Conservation (phyloP, 1,140 invertebrate species). For the Ladona fulva region DNA sequence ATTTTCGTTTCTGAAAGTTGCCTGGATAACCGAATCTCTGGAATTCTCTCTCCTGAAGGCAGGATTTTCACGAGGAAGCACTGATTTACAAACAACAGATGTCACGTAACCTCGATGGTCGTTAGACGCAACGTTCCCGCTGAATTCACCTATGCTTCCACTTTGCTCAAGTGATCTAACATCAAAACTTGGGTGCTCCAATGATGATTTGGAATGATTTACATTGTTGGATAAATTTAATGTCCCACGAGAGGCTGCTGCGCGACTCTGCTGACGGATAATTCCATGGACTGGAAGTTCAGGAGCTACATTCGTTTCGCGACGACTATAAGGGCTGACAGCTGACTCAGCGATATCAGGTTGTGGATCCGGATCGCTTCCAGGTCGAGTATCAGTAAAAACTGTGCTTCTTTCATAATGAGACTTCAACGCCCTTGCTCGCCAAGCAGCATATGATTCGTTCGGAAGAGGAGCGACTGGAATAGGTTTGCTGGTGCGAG, state of each 20-base stretch:
- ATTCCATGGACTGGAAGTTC: background rate
- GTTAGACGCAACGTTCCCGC: background rate
- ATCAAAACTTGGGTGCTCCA: background rate
- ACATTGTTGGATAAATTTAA: too few relatives aligned
- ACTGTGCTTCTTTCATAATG: background rate
- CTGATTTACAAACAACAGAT: background rate
- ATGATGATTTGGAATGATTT: too few relatives aligned
- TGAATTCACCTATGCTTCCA: background rate
- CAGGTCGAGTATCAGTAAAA: background rate
- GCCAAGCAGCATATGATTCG: background rate
- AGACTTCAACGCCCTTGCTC: background rate
- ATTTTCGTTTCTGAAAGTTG: background rate
- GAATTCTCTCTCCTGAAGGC: background rate
- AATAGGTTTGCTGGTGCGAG: background rate
- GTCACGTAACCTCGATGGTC: background rate
- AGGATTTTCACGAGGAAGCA: background rate
- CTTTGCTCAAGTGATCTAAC: background rate
- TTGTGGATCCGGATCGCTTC: background rate
- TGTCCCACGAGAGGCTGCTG: too few relatives aligned
- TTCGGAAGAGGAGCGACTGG: background rate
- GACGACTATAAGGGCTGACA: background rate
- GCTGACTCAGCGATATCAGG: background rate
- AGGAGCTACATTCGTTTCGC: background rate
- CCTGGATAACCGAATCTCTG: too few relatives aligned
- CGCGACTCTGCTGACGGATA: background rate